These are phyloP conservation scores for Leucophora obtusa DNA, from an alignment of 2,888 invertebrate genomes.

Conservation along the genomic window DNA sequence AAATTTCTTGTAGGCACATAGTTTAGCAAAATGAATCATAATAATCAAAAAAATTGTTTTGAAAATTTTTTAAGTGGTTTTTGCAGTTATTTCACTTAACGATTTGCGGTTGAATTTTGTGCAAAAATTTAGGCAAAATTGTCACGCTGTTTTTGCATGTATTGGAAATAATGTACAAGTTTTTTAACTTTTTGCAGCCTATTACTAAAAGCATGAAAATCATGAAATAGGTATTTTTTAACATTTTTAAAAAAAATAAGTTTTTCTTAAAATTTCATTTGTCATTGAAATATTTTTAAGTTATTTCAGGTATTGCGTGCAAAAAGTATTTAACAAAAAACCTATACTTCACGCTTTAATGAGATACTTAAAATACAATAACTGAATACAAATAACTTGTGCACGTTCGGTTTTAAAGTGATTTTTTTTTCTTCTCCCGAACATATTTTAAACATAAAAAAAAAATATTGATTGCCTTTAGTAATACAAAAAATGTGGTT, in stretches of 20 bases:
- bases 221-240: background rate
- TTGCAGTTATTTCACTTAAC: too few species aligned
- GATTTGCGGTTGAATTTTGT: too few species aligned
- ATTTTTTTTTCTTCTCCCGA: background rate
- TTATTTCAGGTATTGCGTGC: conserved; percentile 27
- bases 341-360: conserved; percentile 30
- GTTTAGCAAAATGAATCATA: too few species aligned
- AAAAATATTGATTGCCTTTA: conserved; percentile 3
- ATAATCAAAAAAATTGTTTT: too few species aligned
- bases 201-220: too few species aligned
- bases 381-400: conserved; percentile 43
- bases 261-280: background rate
- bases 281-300: background rate
- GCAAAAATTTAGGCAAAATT: too few species aligned
- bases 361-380: conserved; percentile 41
- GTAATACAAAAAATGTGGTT: conserved; percentile 9
- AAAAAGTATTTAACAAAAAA: conserved; percentile 24
- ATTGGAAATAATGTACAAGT: too few species aligned
- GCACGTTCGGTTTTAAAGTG: conserved; percentile 12
- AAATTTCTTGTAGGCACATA: too few species aligned
- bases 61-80: too few species aligned
- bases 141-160: too few species aligned
- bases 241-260: background rate
- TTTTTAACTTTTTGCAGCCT: too few species aligned
- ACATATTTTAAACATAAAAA: background rate